Percentiles rank a stretch among this genome's conserved stretches.
These are phyloP conservation scores for Actinemys pallida DNA, from an alignment of 2,113 vertebrate genomes.

Conservation along the genomic window DNA sequence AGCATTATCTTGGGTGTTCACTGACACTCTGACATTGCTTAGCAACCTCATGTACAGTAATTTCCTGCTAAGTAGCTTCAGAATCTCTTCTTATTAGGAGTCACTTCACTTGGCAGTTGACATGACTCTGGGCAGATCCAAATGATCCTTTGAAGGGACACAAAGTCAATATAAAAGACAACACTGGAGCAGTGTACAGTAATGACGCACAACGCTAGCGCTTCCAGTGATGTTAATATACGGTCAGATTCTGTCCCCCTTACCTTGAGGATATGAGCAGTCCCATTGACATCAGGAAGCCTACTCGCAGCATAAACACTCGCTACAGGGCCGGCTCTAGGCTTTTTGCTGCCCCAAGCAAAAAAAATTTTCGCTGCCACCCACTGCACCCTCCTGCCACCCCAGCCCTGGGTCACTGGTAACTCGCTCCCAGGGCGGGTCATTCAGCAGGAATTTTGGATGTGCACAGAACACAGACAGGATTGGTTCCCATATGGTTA, in stretches of 20 bases:
- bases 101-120: constrained; percentile 33
- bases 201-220: accelerated
- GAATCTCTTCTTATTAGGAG: constrained; percentile 18
- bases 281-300: background rate
- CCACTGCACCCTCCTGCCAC: too few species aligned
- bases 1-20: background rate
- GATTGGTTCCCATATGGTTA: too few species aligned
- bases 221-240: background rate
- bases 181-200: accelerated
- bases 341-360: too few species aligned
- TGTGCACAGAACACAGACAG: too few species aligned
- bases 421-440: too few species aligned
- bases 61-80: constrained; percentile 53
- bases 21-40: constrained; percentile 48
- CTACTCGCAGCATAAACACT: background rate
- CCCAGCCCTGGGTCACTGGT: too few species aligned
- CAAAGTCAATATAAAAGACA: accelerated
- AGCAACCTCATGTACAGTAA: constrained; percentile 56
- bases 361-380: too few species aligned
- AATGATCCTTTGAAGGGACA: background rate
- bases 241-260: background rate
- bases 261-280: accelerated
- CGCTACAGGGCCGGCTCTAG: too few species aligned
- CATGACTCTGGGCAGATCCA: background rate
- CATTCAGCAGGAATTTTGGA: too few species aligned